Percentiles rank a stretch among this genome's conserved stretches.
phyloP scores from a whole-genome alignment of 2,113 vertebrate species.

The Thinocorus orbignyianus region DNA sequence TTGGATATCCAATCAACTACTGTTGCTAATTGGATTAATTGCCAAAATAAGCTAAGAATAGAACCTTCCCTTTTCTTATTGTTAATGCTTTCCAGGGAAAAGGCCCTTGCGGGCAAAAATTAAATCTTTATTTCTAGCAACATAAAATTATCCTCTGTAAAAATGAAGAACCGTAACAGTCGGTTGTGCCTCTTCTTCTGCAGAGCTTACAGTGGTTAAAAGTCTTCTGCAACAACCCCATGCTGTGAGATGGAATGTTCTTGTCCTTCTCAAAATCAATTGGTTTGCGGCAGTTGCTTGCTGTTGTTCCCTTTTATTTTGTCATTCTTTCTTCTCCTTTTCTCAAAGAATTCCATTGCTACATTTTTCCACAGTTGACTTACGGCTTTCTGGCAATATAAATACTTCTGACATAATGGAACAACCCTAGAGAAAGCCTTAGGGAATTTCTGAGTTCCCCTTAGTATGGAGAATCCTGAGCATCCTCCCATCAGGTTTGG shows the following conservation, averaged over 20 bases:
- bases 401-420: conserved; percentile 53
- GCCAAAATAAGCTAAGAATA: conserved; percentile 64
- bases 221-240: background rate
- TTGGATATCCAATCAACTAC: conserved; percentile 46
- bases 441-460: conserved; percentile 44
- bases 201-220: background rate
- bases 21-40: conserved; percentile 62
- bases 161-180: background rate
- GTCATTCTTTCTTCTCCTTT: conserved; percentile 27
- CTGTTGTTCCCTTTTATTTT: background rate
- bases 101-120: conserved; percentile 31
- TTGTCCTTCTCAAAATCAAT: background rate
- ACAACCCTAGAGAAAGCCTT: conserved; percentile 52
- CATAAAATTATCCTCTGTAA: background rate
- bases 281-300: background rate
- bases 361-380: conserved; percentile 15
- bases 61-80: conserved; percentile 44
- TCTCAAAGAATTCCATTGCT: conserved; percentile 19
- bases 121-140: conserved; percentile 47
- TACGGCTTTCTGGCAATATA: background rate
- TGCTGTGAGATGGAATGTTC: background rate
- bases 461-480: background rate
- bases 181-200: background rate
- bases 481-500: background rate
- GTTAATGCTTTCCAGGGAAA: conserved; percentile 54